These are phyloP conservation scores for Pyralis farinalis DNA, from an alignment of 2,888 invertebrate species.

Conservation along the genomic window DNA sequence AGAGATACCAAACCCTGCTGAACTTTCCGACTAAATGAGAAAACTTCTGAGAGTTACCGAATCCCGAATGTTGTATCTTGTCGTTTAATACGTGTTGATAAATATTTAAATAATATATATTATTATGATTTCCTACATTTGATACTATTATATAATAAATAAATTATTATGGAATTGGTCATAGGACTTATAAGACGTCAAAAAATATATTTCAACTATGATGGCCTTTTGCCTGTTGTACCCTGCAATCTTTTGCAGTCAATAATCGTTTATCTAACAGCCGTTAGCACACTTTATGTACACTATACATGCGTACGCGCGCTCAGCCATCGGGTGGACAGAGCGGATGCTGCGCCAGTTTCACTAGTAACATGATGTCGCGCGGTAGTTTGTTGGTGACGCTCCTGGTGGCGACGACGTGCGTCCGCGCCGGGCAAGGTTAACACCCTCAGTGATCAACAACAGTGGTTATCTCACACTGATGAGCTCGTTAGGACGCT, in stretches of 20 bases:
- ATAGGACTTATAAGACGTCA: too few species aligned
- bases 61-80: too few species aligned
- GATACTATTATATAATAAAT: too few species aligned
- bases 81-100: too few species aligned
- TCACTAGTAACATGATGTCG: slow-evolving; percentile 6
- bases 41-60: too few species aligned
- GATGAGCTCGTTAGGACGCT: slow-evolving; percentile 32
- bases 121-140: too few species aligned
- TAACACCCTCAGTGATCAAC: slow-evolving; percentile 27
- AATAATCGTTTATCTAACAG: slow-evolving; percentile 51
- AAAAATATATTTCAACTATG: too few species aligned
- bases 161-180: too few species aligned
- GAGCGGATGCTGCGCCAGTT: slow-evolving; percentile 5
- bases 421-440: slow-evolving; percentile 48
- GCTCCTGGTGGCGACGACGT: slow-evolving; percentile 36
- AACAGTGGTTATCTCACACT: slow-evolving; percentile 27
- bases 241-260: slow-evolving; percentile 46
- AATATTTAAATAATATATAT: too few species aligned
- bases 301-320: neutral
- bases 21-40: too few species aligned
- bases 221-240: slow-evolving; percentile 11
- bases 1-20: too few species aligned
- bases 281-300: slow-evolving; percentile 26
- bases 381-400: slow-evolving; percentile 36
- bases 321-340: neutral